These are phyloP conservation scores for Ariopsis seemanni DNA, from an alignment of 2,113 vertebrate genomes.

Conservation along the genomic window DNA sequence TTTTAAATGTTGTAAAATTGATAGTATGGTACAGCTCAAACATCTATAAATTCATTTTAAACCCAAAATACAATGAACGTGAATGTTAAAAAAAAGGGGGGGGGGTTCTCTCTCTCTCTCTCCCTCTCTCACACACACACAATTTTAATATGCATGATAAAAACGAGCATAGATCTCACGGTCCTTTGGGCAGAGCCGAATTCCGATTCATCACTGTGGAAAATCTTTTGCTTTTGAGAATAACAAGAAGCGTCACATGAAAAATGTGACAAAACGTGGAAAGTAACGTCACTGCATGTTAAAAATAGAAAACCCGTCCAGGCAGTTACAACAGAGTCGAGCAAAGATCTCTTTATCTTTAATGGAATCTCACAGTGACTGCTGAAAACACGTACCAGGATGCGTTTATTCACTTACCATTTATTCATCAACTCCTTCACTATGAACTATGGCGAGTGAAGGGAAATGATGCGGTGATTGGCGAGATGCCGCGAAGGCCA, in stretches of 20 bases:
- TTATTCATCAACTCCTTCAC: conserved; percentile 2
- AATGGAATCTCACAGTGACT: neutral
- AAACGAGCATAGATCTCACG: neutral
- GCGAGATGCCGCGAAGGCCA: neutral
- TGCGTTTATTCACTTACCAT: neutral
- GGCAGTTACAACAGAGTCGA: neutral
- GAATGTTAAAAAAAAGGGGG: neutral
- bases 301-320: conserved; percentile 32
- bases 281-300: neutral
- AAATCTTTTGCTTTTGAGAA: neutral
- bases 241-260: neutral
- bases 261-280: neutral
- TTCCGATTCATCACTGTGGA: neutral
- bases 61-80: neutral
- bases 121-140: too few relatives aligned
- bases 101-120: too few relatives aligned
- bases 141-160: neutral
- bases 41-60: neutral
- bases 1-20: neutral
- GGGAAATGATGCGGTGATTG: neutral
- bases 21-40: neutral
- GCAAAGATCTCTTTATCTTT: neutral
- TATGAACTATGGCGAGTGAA: neutral
- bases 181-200: neutral
- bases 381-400: neutral